Percentiles rank a stretch among this genome's conserved stretches.
phyloP scores from a whole-genome alignment of 2,113 vertebrate species.

The Sclerurus mexicanus region DNA sequence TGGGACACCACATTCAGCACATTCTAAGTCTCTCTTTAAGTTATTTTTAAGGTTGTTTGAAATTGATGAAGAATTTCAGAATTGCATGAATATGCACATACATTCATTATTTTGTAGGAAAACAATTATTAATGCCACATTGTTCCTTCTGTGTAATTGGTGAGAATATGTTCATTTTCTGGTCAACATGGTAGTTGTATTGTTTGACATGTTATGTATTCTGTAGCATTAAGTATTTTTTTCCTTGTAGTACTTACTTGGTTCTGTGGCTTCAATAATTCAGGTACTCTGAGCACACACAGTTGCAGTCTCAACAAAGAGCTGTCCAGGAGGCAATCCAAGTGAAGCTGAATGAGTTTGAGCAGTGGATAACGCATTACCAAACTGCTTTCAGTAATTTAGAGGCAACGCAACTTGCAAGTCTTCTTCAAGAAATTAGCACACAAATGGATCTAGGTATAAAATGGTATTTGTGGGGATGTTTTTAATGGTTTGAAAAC shows the following conservation, averaged over 20 bases:
- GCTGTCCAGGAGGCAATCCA: slow-evolving; percentile 95
- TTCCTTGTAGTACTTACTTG: neutral
- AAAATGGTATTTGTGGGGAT: neutral
- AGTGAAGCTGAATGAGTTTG: slow-evolving; percentile 92
- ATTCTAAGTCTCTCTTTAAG: neutral
- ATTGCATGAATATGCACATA: neutral
- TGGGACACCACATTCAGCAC: too few species aligned
- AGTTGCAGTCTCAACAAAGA: slow-evolving; percentile 91
- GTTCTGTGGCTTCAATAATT: neutral
- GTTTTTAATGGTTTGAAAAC: neutral
- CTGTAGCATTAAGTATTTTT: neutral
- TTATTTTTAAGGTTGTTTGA: neutral
- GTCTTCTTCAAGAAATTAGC: slow-evolving; percentile 96
- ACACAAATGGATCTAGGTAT: slow-evolving; percentile 95
- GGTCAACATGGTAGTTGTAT: neutral
- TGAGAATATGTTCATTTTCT: neutral
- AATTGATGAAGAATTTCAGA: neutral
- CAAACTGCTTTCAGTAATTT: slow-evolving; percentile 94
- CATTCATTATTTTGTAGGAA: neutral
- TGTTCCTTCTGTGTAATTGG: neutral
- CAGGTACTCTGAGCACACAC: slow-evolving; percentile 96
- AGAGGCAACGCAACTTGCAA: slow-evolving; percentile 94
- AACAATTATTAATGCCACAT: neutral
- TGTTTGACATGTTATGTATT: neutral
- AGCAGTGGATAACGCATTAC: slow-evolving; percentile 97